A percentile compares a stretch with the other conserved stretches of the same genome.
Conservation (phyloP, 2,888 invertebrate genomes). For the Eristalis intricaria region DNA sequence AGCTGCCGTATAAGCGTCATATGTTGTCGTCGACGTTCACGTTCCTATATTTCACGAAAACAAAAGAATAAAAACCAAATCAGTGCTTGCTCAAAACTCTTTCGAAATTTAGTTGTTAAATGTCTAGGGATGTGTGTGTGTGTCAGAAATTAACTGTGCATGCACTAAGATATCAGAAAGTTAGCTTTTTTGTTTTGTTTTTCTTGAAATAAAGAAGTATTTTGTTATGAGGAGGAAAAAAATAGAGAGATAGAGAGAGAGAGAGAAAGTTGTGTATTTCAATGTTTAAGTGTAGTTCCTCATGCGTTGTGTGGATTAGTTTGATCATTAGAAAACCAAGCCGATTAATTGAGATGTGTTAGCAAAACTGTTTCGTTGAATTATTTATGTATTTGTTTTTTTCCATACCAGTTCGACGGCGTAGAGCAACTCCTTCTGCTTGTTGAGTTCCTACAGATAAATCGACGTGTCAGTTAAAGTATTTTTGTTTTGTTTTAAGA, state of each 20-base stretch:
- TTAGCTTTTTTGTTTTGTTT: background rate
- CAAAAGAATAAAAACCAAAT: background rate
- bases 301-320: constrained; percentile 3
- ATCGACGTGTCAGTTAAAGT: constrained; percentile 85
- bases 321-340: constrained; percentile 17
- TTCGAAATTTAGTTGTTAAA: background rate
- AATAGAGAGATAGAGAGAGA: background rate
- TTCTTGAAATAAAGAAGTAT: background rate
- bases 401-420: constrained; percentile 90
- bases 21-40: constrained; percentile 94
- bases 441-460: constrained; percentile 94
- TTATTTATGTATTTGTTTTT: constrained; percentile 4
- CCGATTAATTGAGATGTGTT: background rate
- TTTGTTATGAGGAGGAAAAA: background rate
- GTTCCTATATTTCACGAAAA: constrained; percentile 84
- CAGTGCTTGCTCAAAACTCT: background rate
- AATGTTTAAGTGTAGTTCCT: background rate
- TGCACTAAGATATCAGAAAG: constrained; percentile 22
- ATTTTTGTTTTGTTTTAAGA: constrained; percentile 10
- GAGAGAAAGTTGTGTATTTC: background rate
- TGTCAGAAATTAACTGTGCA: constrained; percentile 22
- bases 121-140: background rate
- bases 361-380: background rate
- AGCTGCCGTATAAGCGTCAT: constrained; percentile 93
- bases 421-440: constrained; percentile 91